Base-by-base conservation (phyloP, 2,113 vertebrate species). In the Onychorhynchus coronatus region DNA sequence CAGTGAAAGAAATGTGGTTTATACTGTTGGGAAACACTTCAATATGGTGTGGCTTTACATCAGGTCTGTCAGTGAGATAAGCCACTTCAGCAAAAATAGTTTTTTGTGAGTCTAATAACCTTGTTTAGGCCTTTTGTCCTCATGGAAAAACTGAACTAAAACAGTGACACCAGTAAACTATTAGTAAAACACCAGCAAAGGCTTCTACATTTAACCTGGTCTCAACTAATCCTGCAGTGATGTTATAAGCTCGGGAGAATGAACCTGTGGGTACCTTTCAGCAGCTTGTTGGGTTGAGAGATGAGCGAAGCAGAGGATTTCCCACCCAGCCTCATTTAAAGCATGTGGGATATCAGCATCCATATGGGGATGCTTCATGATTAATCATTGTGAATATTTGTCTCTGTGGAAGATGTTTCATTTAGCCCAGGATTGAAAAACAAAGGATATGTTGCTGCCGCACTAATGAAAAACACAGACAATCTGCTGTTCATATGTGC, bases 401-500 rank as follows among this genome's bases (percentile, higher is more conserved):
- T 94, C 90, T 97, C 89, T 61, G 67, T 76, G 56, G 73, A 96
- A 97, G 94, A 96, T 68, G 94, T 91, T 97, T 95, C 82, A 18
- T 87, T 96, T 93, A 96, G 88, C 63, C 39, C 61, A 92, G 73
- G 84, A 91, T 0, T 85, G 87, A 88, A 94, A 97, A 96, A 97
- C 95, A 97, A 97, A 97, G 96, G 91, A 81, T 83, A 49, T 85
- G 67, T 95, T 89, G 82, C 95, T 97, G 95, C 92, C 84, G 89
- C 82, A 46, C 89, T 96, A 97, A 97, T 97, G 91, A 95, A 97
- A 97, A 97, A 3, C 97, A 97, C 67, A 93, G 93, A 75, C 89
- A 94, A 92, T 97, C 96, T 97, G 97, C 80, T 97, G 66, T 37
- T 97, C 97, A 97, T 94, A 97, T 97, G 96, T 96, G 91, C 79